These are phyloP conservation scores for Apodemia mormo DNA, from an alignment of 2,888 invertebrate species.

Conservation along the genomic window DNA sequence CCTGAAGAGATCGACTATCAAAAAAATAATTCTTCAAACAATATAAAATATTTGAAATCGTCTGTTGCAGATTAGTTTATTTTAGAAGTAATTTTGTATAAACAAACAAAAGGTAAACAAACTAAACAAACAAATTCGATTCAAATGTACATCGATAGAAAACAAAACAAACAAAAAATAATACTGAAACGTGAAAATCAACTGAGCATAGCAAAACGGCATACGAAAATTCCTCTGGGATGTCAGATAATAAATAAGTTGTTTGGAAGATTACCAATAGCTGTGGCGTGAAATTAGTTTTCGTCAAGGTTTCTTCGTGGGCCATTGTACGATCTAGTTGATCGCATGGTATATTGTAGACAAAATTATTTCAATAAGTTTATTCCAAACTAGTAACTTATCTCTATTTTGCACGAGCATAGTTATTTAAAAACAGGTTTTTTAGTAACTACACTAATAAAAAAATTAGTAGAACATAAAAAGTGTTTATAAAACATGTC, in stretches of 20 bases:
- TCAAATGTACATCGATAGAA: not conserved
- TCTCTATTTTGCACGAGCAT: no score
- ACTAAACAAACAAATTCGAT: not conserved
- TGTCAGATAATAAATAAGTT: slow-evolving; percentile 3
- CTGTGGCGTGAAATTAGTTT: slow-evolving; percentile 13
- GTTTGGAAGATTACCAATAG: not conserved
- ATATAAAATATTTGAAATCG: no score
- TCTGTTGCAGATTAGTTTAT: no score
- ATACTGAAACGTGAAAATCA: not conserved
- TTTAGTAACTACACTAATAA: no score
- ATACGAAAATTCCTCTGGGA: not conserved
- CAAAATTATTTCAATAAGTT: not conserved
- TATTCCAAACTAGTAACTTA: not conserved
- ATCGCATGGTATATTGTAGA: not conserved
- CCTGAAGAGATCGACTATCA: no score
- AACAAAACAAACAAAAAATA: not conserved
- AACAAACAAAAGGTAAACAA: no score
- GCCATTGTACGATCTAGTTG: slow-evolving; percentile 3
- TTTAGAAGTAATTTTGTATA: no score
- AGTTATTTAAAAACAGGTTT: no score
- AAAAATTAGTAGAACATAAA: no score
- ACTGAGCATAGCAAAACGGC: not conserved
- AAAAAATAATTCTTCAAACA: no score
- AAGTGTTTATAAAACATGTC: no score
- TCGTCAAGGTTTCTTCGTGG: not conserved